Percentiles rank a stretch among this genome's conserved stretches.
These are phyloP conservation scores for Subacronicta megacephala DNA, from an alignment of 2,888 invertebrate genomes.

Conservation along the genomic window DNA sequence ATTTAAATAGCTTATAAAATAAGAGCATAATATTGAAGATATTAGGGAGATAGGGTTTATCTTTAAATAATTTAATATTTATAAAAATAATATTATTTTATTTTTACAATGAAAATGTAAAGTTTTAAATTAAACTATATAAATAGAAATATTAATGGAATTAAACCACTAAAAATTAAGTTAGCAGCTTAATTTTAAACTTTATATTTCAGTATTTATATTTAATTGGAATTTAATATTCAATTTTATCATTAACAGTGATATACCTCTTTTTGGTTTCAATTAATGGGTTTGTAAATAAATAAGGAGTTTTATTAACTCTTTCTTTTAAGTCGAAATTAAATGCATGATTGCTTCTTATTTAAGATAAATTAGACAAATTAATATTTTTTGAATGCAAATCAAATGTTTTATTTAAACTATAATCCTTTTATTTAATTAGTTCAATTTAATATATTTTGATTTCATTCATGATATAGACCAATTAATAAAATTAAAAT, in stretches of 20 bases:
- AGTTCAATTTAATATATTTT: constrained; percentile 82
- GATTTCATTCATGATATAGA: constrained; percentile 80
- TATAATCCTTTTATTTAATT: constrained; percentile 79
- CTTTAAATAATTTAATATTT: constrained; percentile 73
- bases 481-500: constrained; percentile 88
- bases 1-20: constrained; percentile 78
- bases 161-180: constrained; percentile 89
- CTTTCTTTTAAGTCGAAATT: constrained; percentile 85
- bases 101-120: constrained; percentile 92
- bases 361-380: constrained; percentile 85
- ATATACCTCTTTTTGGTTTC: constrained; percentile 91
- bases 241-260: constrained; percentile 91
- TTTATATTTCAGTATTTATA: constrained; percentile 88
- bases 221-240: constrained; percentile 88
- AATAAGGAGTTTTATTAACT: constrained; percentile 86
- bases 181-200: constrained; percentile 90
- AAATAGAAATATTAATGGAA: constrained; percentile 88
- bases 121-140: constrained; percentile 92
- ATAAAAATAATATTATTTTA: constrained; percentile 81
- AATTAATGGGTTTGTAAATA: too few relatives aligned
- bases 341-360: constrained; percentile 89
- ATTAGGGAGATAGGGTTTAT: constrained; percentile 74
- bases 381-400: constrained; percentile 81
- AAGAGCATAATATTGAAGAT: constrained; percentile 82
- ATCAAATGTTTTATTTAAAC: constrained; percentile 80